Conservation (phyloP, 1,140 invertebrate genomes). For the Leucophenga varia region DNA sequence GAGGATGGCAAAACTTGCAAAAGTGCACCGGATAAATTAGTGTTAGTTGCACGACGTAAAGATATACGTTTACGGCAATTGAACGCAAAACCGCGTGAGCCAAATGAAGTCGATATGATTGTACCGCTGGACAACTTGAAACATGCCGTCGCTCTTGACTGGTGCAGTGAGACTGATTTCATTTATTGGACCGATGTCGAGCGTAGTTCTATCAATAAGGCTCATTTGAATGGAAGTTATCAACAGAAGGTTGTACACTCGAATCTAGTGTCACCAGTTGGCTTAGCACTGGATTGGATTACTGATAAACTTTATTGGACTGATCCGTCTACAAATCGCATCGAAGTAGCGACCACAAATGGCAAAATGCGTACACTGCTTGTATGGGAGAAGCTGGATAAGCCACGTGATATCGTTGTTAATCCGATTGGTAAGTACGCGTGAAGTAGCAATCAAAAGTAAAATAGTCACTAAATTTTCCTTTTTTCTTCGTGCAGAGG, state of each 20-base stretch:
- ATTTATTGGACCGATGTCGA: slow-evolving; percentile 90
- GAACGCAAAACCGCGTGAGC: slow-evolving; percentile 60
- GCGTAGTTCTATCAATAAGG: slow-evolving; percentile 76
- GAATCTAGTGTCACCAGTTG: slow-evolving; percentile 66
- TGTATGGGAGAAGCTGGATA: slow-evolving; percentile 78
- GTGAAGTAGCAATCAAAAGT: too few species aligned
- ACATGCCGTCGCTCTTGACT: slow-evolving; percentile 80
- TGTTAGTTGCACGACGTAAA: slow-evolving; percentile 79
- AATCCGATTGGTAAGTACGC: slow-evolving; percentile 66
- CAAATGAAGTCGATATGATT: slow-evolving; percentile 70
- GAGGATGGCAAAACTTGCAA: slow-evolving; percentile 71
- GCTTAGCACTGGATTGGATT: slow-evolving; percentile 83
- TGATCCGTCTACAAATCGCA: slow-evolving; percentile 76
- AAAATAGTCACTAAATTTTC: background rate
- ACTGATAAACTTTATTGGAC: slow-evolving; percentile 88
- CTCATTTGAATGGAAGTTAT: slow-evolving; percentile 73
- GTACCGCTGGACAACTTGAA: slow-evolving; percentile 78
- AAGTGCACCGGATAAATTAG: slow-evolving; percentile 70
- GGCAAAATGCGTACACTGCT: slow-evolving; percentile 75
- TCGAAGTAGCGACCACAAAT: slow-evolving; percentile 79
- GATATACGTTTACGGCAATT: slow-evolving; percentile 75
- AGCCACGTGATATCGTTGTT: slow-evolving; percentile 81
- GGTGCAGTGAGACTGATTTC: slow-evolving; percentile 76
- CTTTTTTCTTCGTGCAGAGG: slow-evolving; percentile 57
- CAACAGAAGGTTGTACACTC: slow-evolving; percentile 66